Evolutionary conservation across 2,113 vertebrate species (phyloP), one percentile per base, ranked within the genome.

Genomic region (Callopanchax toddi): DNA sequence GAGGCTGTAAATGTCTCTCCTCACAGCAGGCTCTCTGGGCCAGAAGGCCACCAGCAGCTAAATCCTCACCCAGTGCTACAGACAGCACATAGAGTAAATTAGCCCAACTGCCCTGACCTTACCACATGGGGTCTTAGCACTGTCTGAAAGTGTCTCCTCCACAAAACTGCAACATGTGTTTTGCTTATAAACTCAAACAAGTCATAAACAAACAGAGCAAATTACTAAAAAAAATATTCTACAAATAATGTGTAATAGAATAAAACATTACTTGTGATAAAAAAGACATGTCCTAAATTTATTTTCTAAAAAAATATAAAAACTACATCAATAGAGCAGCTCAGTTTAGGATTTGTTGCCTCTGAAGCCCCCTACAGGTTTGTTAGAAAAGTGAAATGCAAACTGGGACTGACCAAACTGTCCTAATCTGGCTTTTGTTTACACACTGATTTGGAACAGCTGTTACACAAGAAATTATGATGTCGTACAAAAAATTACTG

Each of bases 61-160:
- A 34, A 60, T 59, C 63, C 74, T 45, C 83, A 84, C 89, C 81
- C 86, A 89, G 72, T 63, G 77, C 71, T 56, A 71, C 10, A 90
- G 89, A 93, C 90, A 91, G 88, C 84, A 79, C 85, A 89, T 79
- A 86, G 87, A 91, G 87, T 91, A 93, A 94, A 93, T 82, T 92
- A 74, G 90, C 87, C 86, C 91, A 88, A 93, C 92, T 93, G 92
- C 89, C 89, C 91, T 92, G 89, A 92, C 92, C 92, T 93, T 92
- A 93, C 93, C 91, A 91, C 91, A 91, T 93, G 93, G 91, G 88
- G 89, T 86, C 87, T 87, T 87, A 92, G 91, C 91, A 91, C 90
- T 93, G 88, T 93, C 91, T 91, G 91, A 94, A 88, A 94, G 91
- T 78, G 87, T 67, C 88, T 93, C 77, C 85, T 86, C 86, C 66